Percentiles rank a stretch among this genome's conserved stretches.
Conservation (phyloP, 2,113 vertebrate genomes). For the Petromus typicus region DNA sequence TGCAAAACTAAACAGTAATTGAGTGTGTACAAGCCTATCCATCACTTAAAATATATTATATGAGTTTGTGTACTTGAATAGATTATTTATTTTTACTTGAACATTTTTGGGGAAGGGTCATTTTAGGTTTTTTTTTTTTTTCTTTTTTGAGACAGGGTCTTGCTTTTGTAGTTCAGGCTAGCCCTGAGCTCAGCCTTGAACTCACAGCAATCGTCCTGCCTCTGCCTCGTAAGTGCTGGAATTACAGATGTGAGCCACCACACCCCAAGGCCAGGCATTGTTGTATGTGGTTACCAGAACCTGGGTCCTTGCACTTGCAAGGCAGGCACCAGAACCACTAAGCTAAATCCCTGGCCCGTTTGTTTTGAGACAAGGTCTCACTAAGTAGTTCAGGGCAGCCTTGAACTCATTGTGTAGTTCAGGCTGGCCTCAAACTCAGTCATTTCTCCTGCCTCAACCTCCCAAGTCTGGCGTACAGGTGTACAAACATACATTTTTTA, state of each 20-base stretch:
- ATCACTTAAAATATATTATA: neutral
- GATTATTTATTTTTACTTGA: constrained; percentile 37
- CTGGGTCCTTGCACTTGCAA: too few relatives aligned
- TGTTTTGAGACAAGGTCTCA: neutral
- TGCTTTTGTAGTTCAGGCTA: too few relatives aligned
- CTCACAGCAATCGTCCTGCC: too few relatives aligned
- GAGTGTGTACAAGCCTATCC: neutral
- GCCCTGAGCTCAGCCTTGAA: too few relatives aligned
- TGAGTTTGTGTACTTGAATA: neutral
- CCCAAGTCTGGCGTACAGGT: neutral
- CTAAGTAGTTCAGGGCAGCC: neutral
- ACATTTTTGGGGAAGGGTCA: neutral
- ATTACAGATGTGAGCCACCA: too few relatives aligned
- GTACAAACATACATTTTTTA: constrained; percentile 34
- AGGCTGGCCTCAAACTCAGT: neutral
- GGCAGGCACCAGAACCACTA: too few relatives aligned
- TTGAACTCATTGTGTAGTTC: neutral
- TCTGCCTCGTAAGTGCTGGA: too few relatives aligned
- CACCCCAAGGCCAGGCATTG: too few relatives aligned
- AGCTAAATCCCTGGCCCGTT: too few relatives aligned
- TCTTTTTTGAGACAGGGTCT: too few relatives aligned
- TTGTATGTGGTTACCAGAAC: too few relatives aligned
- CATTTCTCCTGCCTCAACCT: neutral
- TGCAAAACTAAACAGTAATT: constrained; percentile 43
- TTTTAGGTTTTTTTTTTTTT: neutral